Percentiles rank a stretch among this genome's conserved stretches.
Evolutionary conservation across 2,113 vertebrate genomes (phyloP).

Genomic region (Talpa occidentalis): DNA sequence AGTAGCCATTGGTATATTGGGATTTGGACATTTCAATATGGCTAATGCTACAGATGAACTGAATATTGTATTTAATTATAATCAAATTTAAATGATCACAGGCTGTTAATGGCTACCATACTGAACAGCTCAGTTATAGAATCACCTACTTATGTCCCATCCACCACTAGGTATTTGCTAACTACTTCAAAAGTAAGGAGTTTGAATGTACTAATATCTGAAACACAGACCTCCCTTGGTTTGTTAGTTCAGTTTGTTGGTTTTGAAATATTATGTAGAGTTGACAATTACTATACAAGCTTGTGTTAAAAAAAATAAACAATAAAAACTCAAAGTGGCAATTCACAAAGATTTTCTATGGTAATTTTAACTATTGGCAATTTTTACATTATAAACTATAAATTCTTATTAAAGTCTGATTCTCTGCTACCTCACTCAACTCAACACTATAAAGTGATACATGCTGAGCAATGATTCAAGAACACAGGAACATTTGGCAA

Average conservation of each 20-base stretch:
- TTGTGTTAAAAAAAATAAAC: neutral
- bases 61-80: neutral
- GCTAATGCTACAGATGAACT: neutral
- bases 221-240: neutral
- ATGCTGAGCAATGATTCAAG: neutral
- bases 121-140: neutral
- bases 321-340: neutral
- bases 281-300: neutral
- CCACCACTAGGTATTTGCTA: neutral
- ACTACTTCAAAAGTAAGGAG: slow-evolving; percentile 5
- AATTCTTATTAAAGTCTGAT: neutral
- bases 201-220: neutral
- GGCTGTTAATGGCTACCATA: neutral
- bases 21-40: neutral
- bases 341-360: neutral
- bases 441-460: neutral
- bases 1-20: neutral
- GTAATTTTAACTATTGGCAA: neutral
- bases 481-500: neutral
- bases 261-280: neutral
- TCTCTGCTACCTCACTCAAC: neutral
- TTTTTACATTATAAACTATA: slow-evolving; percentile 17
- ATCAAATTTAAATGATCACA: slow-evolving; percentile 29
- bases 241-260: neutral
- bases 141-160: neutral